These are phyloP conservation scores for Bimastos eiseni DNA, from an alignment of 2,888 invertebrate genomes.

Conservation along the genomic window DNA sequence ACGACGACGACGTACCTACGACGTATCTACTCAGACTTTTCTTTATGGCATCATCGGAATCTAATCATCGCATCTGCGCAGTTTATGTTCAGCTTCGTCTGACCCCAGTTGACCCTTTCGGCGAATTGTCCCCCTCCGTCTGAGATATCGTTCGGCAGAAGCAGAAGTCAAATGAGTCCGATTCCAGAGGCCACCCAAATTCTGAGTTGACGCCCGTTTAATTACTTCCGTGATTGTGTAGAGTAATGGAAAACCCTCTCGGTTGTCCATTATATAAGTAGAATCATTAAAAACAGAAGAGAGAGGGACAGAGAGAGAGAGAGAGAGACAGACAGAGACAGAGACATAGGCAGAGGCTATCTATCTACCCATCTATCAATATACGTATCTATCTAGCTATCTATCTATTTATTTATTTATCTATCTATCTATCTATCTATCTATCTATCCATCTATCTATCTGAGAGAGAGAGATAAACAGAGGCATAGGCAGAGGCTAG, in stretches of 20 bases:
- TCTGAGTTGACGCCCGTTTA: no score
- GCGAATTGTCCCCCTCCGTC: not conserved
- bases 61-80: not conserved
- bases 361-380: no score
- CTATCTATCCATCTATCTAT: no score
- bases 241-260: no score
- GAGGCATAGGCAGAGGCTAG: no score
- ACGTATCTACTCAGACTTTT: not conserved
- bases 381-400: no score
- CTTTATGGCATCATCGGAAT: not conserved
- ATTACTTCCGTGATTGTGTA: not conserved
- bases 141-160: not conserved
- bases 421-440: no score
- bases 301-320: not conserved
- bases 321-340: not conserved
- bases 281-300: not conserved
- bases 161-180: not conserved
- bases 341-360: not conserved
- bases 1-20: no score
- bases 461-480: not conserved
- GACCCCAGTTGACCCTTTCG: not conserved
- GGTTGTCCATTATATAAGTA: no score
- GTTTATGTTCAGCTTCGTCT: not conserved
- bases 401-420: no score
- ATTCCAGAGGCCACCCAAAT: not conserved